These are phyloP conservation scores for Hycleus phaleratus DNA, from an alignment of 1,140 invertebrate species.

Conservation along the genomic window DNA sequence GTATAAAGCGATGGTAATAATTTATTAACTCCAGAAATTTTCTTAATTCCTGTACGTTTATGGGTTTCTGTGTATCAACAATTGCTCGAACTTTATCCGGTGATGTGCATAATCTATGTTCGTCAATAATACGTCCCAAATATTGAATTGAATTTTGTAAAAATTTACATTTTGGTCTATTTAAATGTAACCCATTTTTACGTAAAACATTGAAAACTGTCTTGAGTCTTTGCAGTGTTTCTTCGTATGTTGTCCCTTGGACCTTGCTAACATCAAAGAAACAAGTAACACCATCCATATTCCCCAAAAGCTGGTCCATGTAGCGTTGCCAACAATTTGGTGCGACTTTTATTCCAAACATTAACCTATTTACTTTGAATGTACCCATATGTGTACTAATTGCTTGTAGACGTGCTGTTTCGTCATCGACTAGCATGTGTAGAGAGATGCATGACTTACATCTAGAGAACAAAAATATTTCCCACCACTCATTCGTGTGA, in stretches of 20 bases:
- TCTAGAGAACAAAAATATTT: conserved; percentile 37
- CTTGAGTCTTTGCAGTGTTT: conserved; percentile 35
- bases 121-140: conserved; percentile 42
- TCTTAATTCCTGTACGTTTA: conserved; percentile 27
- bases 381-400: conserved; percentile 36
- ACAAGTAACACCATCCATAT: no score
- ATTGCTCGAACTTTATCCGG: conserved; percentile 39
- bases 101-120: conserved; percentile 39
- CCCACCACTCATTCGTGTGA: conserved; percentile 31
- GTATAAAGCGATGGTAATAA: conserved; percentile 8
- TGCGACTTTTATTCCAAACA: conserved; percentile 24
- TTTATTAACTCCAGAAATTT: conserved; percentile 36
- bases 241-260: conserved; percentile 31
- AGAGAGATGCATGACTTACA: conserved; percentile 36
- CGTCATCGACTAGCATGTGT: conserved; percentile 33
- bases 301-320: no score
- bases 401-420: conserved; percentile 27
- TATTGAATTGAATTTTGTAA: conserved; percentile 40
- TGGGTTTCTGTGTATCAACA: conserved; percentile 24
- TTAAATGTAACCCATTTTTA: conserved; percentile 39
- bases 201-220: conserved; percentile 33
- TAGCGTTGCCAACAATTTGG: not conserved
- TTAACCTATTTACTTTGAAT: conserved; percentile 30
- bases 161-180: conserved; percentile 45
- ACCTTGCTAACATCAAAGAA: conserved; percentile 40